Base-by-base conservation (phyloP, 1,140 invertebrate species). In the Drosophila eugracilis region DNA sequence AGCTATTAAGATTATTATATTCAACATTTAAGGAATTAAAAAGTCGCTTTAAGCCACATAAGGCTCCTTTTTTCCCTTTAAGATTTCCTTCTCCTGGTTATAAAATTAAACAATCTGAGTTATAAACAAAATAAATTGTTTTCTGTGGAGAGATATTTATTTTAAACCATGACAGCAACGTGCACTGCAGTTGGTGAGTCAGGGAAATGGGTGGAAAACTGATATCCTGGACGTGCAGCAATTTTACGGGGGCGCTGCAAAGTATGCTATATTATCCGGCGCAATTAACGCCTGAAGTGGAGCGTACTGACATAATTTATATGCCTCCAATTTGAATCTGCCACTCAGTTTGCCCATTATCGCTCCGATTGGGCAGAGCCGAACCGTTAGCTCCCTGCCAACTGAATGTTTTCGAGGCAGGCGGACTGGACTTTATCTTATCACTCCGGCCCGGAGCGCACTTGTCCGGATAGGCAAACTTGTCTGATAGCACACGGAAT, bases 381-480 rank as follows among this genome's bases (percentile, higher is more conserved):
- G 60, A 67, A 53, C n/a, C 28, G 30, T n/a, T 26, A 22, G 47
- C 60, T 24, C 62, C 60, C 63, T 41, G 62, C 58, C 12, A 19
- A 6, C 44, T 22, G 62, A 67, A 69, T 69, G 62, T 53, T 67
- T 67, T 67, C 65, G 17, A 44, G 37, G 39, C 48, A 10, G 19
- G n/a, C 22, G 39, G 39, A 12, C 41, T 4, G 10, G 30, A 12
- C 30, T 36, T 67, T 69, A 69, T 69, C 65, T 69, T 69, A 69
- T 69, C 65, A 26, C n/a, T n/a, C 21, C 45, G 36, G n/a, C 39
- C 36, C 55, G 60, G 54, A 65, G 59, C 59, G 63, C 59, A 66
- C 59, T 66, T 66, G 63, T 49, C 63, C 63, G 45, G 60, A 67
- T 67, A 67, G 57, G 65, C 47, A 67, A 69, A 69, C 58, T 72